These are phyloP conservation scores for Zootoca vivipara DNA, from an alignment of 2,113 vertebrate species.

Conservation along the genomic window DNA sequence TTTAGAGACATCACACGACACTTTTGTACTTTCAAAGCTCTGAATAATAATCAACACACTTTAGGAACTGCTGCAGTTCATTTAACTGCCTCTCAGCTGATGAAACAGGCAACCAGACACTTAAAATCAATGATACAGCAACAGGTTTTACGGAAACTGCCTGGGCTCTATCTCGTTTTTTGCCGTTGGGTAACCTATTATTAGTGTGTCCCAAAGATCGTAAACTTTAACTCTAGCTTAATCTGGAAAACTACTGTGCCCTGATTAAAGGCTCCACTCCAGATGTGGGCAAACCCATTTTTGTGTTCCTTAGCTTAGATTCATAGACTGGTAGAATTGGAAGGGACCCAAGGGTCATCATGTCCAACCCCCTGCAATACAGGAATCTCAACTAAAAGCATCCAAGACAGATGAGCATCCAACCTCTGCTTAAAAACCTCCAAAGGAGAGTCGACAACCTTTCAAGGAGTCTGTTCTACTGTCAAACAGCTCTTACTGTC, in stretches of 20 bases:
- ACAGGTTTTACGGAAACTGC: background rate
- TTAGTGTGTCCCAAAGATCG: background rate
- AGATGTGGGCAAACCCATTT: too few relatives aligned
- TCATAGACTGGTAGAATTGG: background rate
- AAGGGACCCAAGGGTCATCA: background rate
- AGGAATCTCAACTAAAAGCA: too few relatives aligned
- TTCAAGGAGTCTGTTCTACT: too few relatives aligned
- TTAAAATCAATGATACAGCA: background rate
- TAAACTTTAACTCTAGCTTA: background rate
- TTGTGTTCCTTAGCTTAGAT: too few relatives aligned
- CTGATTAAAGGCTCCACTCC: background rate
- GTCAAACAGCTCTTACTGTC: too few relatives aligned
- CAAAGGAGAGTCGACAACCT: too few relatives aligned
- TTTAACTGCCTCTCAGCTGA: background rate
- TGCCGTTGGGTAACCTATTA: background rate
- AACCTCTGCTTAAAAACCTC: too few relatives aligned
- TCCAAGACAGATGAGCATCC: too few relatives aligned
- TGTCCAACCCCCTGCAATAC: too few relatives aligned
- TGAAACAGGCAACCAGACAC: background rate
- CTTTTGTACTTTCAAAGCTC: background rate
- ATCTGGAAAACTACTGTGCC: background rate
- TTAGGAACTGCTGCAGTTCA: background rate
- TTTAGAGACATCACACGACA: background rate
- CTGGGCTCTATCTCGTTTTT: too few relatives aligned
- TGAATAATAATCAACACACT: background rate